Evolutionary conservation across 2,797 vertebrate genomes (phyloP).

Genomic region (Babyrousa celebensis): DNA sequence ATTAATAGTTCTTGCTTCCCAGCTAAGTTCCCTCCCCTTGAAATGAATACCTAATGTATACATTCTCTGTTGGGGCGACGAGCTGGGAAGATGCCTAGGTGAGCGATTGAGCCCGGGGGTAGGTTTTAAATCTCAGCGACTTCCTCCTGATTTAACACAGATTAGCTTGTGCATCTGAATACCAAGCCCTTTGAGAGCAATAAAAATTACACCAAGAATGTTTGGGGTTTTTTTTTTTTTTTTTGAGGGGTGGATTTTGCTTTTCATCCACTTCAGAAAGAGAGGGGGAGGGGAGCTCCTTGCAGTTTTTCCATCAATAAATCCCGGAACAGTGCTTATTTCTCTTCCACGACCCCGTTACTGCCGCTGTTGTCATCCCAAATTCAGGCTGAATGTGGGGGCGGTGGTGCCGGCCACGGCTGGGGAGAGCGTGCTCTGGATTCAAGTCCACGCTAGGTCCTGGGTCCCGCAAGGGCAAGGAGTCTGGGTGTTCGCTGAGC

Average conservation of each 20-base stretch:
- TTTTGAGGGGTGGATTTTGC: conserved; percentile 77
- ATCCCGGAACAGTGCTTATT: background rate
- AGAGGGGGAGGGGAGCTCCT: background rate
- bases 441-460: accelerated
- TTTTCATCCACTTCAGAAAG: conserved; percentile 82
- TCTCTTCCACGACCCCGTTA: background rate
- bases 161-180: conserved; percentile 87
- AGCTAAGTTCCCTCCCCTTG: background rate
- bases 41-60: conserved; percentile 56
- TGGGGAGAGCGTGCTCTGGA: accelerated
- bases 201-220: conserved; percentile 89
- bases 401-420: accelerated
- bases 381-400: background rate
- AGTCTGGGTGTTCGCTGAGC: background rate
- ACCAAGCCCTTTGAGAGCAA: conserved; percentile 91
- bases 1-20: conserved; percentile 66
- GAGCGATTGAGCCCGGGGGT: conserved; percentile 79
- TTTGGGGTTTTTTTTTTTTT: conserved; percentile 80
- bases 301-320: conserved; percentile 73
- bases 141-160: conserved; percentile 87
- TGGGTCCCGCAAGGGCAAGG: background rate
- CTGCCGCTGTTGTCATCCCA: background rate
- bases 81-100: conserved; percentile 80
- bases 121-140: conserved; percentile 85
- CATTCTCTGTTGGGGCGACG: conserved; percentile 67